Evolutionary conservation across 2,113 vertebrate genomes (phyloP).

Genomic region (Hucho hucho): DNA sequence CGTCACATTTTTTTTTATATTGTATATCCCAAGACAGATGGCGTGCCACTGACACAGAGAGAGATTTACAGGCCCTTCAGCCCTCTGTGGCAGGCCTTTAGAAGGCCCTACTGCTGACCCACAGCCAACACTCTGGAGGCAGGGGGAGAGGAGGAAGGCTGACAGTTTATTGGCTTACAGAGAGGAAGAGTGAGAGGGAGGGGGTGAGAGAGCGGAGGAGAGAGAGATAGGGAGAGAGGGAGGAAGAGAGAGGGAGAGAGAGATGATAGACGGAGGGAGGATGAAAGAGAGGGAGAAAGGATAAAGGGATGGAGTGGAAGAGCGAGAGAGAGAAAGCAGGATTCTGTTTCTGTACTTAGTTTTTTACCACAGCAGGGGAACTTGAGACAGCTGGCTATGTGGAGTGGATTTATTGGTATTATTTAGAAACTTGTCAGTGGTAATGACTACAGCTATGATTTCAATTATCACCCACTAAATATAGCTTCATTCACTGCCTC

Average conservation of each 20-base stretch:
- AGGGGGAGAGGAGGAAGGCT: constrained; percentile 71
- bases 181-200: constrained; percentile 2
- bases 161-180: constrained; percentile 80
- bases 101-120: constrained; percentile 72
- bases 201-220: constrained; percentile 48
- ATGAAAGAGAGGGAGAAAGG: constrained; percentile 39
- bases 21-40: constrained; percentile 74
- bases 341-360: constrained; percentile 75
- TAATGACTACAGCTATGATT: constrained; percentile 88
- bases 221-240: constrained; percentile 46
- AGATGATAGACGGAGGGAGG: constrained; percentile 15
- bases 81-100: constrained; percentile 75
- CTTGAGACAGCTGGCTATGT: constrained; percentile 74
- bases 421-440: constrained; percentile 92
- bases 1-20: constrained; percentile 76
- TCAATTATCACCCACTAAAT: constrained; percentile 98
- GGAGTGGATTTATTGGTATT: constrained; percentile 87
- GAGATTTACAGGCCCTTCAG: constrained; percentile 79
- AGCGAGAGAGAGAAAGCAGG: constrained; percentile 14
- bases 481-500: constrained; percentile 80
- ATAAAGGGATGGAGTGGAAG: too few species aligned
- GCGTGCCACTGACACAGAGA: constrained; percentile 76
- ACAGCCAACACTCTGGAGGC: constrained; percentile 73
- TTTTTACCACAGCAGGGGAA: constrained; percentile 57
- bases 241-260: constrained; percentile 48